Evolutionary conservation across 2,888 invertebrate species (phyloP), one percentile per base, ranked within the genome.

Genomic region (Chironomus riparius): DNA sequence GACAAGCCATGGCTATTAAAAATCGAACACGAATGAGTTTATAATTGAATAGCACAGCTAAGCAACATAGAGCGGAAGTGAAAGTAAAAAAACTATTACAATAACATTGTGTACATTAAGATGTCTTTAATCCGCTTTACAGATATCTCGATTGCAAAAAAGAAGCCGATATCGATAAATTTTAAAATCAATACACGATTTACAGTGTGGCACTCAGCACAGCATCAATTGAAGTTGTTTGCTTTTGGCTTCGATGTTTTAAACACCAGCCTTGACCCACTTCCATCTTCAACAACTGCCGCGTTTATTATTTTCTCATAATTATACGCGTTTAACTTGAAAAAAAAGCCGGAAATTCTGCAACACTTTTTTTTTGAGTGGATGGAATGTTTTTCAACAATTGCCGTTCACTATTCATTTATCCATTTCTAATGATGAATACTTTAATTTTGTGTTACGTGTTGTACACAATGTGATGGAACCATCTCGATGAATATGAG

Each of bases 221-320:
- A 15, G 5, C 24, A 12, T 65, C 10, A 22, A 24, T 21, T 62
- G 12, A 15, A 3, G 22, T 62, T 21, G 22, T 18, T 21, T 21
- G 21, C 62, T 62, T 62, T 65, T 65, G 65, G 22, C 65, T 21
- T 24, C n/a, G 65, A 65, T 65, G 18, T n/a, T 21, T 13, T 24
- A 21, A 18, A 62, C 18, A n/a, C 72, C 72, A 73, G 65, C 74
- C 74, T 74, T 74, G 74, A 74, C 74, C 74, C 74, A 74, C 65
- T 48, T 74, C 47, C 48, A 24, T 56, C 21, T n/a, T 56, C 56
- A 18, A 18, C 56, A 56, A 65, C 65, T 65, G 65, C 65, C 65
- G 65, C 65, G 65, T 71, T 18, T 2, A 3, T 70, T 24, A 48
- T 74, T 74, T 56, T 74, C 68, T 74, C 74, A 74, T 74, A 74